Evolutionary conservation across 2,113 vertebrate species (phyloP).

Genomic region (Chaetodon trifascialis): DNA sequence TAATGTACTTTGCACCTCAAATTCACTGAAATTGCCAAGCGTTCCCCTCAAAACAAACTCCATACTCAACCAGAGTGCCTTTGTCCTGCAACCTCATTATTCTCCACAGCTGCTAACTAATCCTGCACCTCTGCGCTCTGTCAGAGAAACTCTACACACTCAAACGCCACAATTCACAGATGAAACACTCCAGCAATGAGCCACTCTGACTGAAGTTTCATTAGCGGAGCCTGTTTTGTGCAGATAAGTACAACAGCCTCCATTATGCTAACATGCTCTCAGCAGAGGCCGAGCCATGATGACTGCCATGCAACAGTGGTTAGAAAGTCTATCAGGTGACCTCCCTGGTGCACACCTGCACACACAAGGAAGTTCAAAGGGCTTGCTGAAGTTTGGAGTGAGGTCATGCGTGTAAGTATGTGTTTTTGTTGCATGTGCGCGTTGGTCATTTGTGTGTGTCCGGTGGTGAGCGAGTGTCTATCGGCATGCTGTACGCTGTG

Average conservation of each 20-base stretch:
- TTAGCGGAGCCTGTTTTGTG: slow-evolving; percentile 70
- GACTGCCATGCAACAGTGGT: slow-evolving; percentile 32
- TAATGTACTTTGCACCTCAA: neutral
- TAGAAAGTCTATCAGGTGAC: slow-evolving; percentile 20
- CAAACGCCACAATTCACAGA: slow-evolving; percentile 30
- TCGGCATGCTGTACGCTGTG: slow-evolving; percentile 44
- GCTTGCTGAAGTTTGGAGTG: slow-evolving; percentile 1
- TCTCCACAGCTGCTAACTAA: slow-evolving; percentile 39
- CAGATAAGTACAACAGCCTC: slow-evolving; percentile 69
- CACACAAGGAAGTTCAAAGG: neutral
- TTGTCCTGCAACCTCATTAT: slow-evolving; percentile 59
- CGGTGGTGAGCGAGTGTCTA: slow-evolving; percentile 33
- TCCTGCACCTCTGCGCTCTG: slow-evolving; percentile 38
- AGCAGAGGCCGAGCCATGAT: slow-evolving; percentile 62
- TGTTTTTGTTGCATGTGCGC: slow-evolving; percentile 9
- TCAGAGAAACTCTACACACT: slow-evolving; percentile 47
- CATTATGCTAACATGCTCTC: slow-evolving; percentile 63
- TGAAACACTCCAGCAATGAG: slow-evolving; percentile 52
- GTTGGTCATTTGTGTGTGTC: slow-evolving; percentile 3
- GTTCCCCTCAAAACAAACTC: slow-evolving; percentile 17
- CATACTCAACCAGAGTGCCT: slow-evolving; percentile 30
- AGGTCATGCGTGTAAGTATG: slow-evolving; percentile 18
- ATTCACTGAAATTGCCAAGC: slow-evolving; percentile 11
- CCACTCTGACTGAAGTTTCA: slow-evolving; percentile 68
- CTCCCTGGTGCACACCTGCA: slow-evolving; percentile 19